Base-by-base conservation (phyloP, 2,888 invertebrate genomes). In the Agapostemon virescens region DNA sequence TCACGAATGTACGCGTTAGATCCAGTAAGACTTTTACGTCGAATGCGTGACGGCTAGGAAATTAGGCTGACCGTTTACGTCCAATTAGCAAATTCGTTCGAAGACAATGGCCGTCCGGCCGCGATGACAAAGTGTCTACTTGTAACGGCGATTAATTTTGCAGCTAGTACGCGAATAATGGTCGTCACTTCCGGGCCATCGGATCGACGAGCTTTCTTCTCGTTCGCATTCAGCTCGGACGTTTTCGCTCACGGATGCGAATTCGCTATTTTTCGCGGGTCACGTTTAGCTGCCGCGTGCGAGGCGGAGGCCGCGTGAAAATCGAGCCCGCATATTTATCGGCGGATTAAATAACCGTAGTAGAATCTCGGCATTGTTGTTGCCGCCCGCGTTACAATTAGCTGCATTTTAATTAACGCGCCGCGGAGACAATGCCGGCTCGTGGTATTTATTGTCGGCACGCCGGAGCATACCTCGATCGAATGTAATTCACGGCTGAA, bases 401-500 rank as follows among this genome's bases (percentile, higher is more conserved):
- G 77, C 79, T 71, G 77, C 55, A 77, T 84, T 84, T 79, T 84
- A 85, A 85, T 85, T 85, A 85, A 83, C 85, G 79, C 74, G 36
- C 74, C 74, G 49, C 64, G 55, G 79, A 73, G 77, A 76, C 83
- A 83, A 85, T 85, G 75, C 74, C 69, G 33, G 11, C 38, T 36
- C 61, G 33, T 33, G 23, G 63, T 78, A 83, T 85, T 81, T 85
- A 83, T 79, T 76, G 77, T 71, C 67, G 36, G 45, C 79, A 36
- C 76, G 72, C 26, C 63, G n/a, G 74, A 58, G 79, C 77, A 76
- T 77, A 73, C 74, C 78, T 67, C 42, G 73, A 77, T 73, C 77
- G 66, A 45, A 55, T 69, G 61, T 71, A 77, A 85, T 81, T 79
- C 74, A 61, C 77, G 55, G 49, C 66, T 61, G 26, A 69, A 75